These are phyloP conservation scores for Drosophila watanabei DNA, from an alignment of 1,140 invertebrate genomes.

Conservation along the genomic window DNA sequence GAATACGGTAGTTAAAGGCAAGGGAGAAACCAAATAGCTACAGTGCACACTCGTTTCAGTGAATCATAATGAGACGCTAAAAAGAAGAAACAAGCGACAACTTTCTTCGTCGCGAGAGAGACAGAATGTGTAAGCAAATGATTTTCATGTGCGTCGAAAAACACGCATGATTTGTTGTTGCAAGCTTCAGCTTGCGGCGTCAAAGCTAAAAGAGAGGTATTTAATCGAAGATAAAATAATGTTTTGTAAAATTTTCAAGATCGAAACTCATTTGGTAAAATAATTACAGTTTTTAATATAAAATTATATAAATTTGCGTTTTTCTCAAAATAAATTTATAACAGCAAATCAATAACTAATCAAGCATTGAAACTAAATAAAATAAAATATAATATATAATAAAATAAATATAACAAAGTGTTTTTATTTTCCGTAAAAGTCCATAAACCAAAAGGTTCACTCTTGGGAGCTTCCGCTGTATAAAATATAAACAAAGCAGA, in stretches of 20 bases:
- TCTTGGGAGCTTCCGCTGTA: slow-evolving; percentile 18
- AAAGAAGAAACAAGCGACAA: too few relatives aligned
- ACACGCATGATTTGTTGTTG: neutral
- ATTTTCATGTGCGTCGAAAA: neutral
- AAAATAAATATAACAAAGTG: too few relatives aligned
- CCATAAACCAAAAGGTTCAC: neutral
- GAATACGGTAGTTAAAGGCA: slow-evolving; percentile 49
- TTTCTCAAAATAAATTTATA: neutral
- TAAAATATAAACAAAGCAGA: slow-evolving; percentile 65
- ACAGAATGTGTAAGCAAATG: too few relatives aligned
- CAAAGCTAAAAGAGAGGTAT: too few relatives aligned
- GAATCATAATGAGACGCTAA: neutral
- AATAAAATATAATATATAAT: neutral
- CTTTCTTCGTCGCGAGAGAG: too few relatives aligned
- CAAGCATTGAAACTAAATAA: too few relatives aligned
- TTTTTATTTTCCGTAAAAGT: neutral
- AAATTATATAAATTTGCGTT: neutral
- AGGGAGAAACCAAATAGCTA: slow-evolving; percentile 33
- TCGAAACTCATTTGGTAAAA: accelerated
- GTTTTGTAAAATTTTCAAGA: too few relatives aligned
- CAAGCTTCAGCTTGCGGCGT: too few relatives aligned
- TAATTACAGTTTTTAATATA: neutral
- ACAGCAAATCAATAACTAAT: neutral
- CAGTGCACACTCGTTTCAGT: neutral
- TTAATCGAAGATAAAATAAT: too few relatives aligned